These are phyloP conservation scores for Caretta caretta DNA, from an alignment of 2,113 vertebrate species.

Conservation along the genomic window DNA sequence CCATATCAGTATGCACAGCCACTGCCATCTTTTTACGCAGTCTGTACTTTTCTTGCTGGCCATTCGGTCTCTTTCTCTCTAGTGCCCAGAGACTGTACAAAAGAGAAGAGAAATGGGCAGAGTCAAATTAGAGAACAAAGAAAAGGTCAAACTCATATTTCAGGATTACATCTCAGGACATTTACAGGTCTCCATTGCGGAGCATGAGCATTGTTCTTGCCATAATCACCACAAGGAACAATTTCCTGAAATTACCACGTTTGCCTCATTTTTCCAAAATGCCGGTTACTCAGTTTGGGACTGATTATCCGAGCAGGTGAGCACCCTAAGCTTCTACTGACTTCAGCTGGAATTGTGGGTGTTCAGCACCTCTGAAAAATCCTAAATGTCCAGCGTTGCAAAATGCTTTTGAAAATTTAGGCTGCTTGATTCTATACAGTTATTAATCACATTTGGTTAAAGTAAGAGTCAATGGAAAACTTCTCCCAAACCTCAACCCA, in stretches of 20 bases:
- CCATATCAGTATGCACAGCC: too few species aligned
- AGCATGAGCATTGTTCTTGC: not conserved
- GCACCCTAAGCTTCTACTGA: not conserved
- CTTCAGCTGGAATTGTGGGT: not conserved
- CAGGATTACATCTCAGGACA: not conserved
- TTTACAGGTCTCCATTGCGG: not conserved
- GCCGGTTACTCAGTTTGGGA: not conserved
- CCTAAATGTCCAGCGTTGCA: not conserved
- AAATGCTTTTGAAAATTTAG: not conserved
- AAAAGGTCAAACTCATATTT: constrained; percentile 13
- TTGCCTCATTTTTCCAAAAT: not conserved
- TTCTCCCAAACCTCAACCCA: not conserved
- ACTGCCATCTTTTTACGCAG: not conserved
- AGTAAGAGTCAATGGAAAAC: not conserved
- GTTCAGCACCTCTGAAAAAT: not conserved
- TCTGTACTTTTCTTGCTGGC: not conserved
- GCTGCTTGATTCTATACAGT: not conserved
- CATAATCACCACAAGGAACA: not conserved
- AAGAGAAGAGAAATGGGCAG: not conserved
- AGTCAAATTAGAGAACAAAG: not conserved
- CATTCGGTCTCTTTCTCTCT: not conserved
- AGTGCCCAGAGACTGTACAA: not conserved
- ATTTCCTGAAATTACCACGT: not conserved
- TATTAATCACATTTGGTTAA: not conserved
- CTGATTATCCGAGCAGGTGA: not conserved